Conservation (phyloP, 2,888 invertebrate genomes). For the Emmelina monodactyla region DNA sequence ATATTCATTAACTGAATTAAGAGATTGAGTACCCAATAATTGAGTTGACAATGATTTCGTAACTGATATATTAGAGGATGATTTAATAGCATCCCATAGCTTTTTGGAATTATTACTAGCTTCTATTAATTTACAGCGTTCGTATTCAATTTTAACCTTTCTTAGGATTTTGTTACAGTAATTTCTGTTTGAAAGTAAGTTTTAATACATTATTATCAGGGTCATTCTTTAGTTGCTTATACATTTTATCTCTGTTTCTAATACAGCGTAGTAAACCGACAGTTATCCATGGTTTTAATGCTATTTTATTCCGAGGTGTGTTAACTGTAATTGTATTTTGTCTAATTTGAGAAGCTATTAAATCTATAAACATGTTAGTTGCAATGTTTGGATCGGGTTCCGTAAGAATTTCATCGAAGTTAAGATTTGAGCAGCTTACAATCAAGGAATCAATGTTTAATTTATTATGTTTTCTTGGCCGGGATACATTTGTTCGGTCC, state of each 20-base stretch:
- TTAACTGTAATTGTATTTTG: slow-evolving; percentile 2
- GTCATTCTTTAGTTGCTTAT: slow-evolving; percentile 3
- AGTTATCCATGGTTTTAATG: slow-evolving; percentile 12
- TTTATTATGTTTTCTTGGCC: background rate
- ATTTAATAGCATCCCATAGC: too few species aligned
- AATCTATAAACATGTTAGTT: slow-evolving; percentile 2
- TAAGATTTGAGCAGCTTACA: background rate
- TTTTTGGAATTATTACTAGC: too few species aligned
- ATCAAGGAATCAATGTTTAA: background rate
- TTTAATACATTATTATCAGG: too few species aligned
- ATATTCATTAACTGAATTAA: too few species aligned
- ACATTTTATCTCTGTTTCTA: slow-evolving; percentile 7
- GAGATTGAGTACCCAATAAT: too few species aligned
- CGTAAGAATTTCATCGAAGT: background rate
- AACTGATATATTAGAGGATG: too few species aligned
- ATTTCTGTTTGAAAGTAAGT: slow-evolving; percentile 5
- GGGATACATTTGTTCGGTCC: background rate
- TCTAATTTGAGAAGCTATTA: too few species aligned
- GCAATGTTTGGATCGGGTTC: background rate
- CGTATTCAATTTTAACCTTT: too few species aligned
- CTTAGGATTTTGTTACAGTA: too few species aligned
- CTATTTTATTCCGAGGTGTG: slow-evolving; percentile 6
- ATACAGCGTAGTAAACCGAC: slow-evolving; percentile 7
- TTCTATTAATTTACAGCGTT: too few species aligned
- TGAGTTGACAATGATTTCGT: too few species aligned